A percentile compares a stretch with the other conserved stretches of the same genome.
These are phyloP conservation scores for Drosophila merina DNA, from an alignment of 2,888 invertebrate genomes.

Conservation along the genomic window DNA sequence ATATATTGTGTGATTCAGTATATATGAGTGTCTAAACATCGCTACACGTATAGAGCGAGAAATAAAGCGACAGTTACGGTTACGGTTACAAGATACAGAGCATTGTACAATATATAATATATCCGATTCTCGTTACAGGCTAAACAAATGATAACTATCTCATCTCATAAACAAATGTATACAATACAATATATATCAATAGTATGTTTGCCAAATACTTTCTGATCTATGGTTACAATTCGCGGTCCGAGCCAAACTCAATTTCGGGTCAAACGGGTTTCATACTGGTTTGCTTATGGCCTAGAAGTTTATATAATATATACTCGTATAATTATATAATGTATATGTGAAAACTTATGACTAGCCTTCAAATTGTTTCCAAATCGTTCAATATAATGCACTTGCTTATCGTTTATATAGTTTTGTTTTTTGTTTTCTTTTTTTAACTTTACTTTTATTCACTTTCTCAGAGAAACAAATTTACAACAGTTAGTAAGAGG, in stretches of 20 bases:
- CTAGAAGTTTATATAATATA: constrained; percentile 53
- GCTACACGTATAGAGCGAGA: constrained; percentile 73
- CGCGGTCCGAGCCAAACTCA: constrained; percentile 54
- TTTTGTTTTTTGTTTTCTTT: constrained; percentile 41
- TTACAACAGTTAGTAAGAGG: constrained; percentile 29
- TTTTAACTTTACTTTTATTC: constrained; percentile 10
- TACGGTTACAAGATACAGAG: constrained; percentile 45
- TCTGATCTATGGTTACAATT: constrained; percentile 23
- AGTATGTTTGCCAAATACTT: constrained; percentile 45
- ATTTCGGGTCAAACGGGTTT: constrained; percentile 59
- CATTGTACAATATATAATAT: constrained; percentile 28
- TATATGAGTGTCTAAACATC: constrained; percentile 57
- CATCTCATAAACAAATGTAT: constrained; percentile 35
- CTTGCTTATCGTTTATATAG: constrained; percentile 70
- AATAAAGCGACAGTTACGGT: constrained; percentile 55
- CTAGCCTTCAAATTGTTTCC: constrained; percentile 34
- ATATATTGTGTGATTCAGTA: constrained; percentile 38
- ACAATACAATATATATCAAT: constrained; percentile 10
- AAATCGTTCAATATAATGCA: constrained; percentile 68
- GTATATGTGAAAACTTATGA: constrained; percentile 71
- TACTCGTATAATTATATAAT: constrained; percentile 14
- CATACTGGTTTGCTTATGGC: constrained; percentile 61
- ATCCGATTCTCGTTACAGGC: constrained; percentile 39
- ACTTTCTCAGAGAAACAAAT: constrained; percentile 36
- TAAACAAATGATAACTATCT: constrained; percentile 58